Conservation (phyloP, 1,140 invertebrate species). For the Zaprionus vittiger region DNA sequence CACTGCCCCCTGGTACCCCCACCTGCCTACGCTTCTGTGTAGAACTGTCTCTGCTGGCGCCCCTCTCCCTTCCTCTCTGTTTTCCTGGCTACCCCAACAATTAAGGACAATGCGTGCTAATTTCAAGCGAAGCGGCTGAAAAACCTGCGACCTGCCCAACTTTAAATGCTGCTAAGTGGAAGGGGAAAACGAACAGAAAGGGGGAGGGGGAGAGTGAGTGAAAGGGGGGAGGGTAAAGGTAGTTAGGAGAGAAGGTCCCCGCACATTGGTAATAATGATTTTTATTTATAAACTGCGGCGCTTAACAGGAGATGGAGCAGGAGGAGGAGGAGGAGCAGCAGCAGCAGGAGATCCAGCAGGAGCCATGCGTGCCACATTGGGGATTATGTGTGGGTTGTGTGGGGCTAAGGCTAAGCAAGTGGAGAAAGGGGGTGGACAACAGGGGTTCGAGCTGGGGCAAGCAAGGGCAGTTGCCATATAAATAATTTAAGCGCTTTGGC, state of each 20-base stretch:
- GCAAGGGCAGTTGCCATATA: conserved; percentile 73
- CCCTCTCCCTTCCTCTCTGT: no score
- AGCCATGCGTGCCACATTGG: conserved; percentile 60
- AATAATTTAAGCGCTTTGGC: conserved; percentile 70
- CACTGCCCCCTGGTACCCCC: not conserved
- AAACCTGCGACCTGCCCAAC: conserved; percentile 25
- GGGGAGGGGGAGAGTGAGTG: no score
- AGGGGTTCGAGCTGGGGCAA: not conserved
- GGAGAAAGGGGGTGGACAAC: not conserved
- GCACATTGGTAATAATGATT: conserved; percentile 62
- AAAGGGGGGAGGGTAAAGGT: not conserved
- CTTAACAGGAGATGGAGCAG: conserved; percentile 2
- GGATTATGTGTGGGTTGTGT: conserved; percentile 37
- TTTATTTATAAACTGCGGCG: conserved; percentile 74
- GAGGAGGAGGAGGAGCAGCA: not conserved
- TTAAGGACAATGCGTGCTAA: conserved; percentile 79
- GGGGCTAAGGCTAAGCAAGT: not conserved
- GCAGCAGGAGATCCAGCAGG: conserved; percentile 8
- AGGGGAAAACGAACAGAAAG: not conserved
- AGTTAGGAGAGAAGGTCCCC: not conserved
- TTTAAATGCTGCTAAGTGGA: conserved; percentile 9
- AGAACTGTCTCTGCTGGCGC: not conserved
- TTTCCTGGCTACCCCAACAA: conserved; percentile 57
- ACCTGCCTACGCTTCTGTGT: not conserved
- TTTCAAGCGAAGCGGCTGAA: conserved; percentile 66